These are phyloP conservation scores for Coelinius sp. DNA, from an alignment of 2,888 invertebrate species.

Conservation along the genomic window DNA sequence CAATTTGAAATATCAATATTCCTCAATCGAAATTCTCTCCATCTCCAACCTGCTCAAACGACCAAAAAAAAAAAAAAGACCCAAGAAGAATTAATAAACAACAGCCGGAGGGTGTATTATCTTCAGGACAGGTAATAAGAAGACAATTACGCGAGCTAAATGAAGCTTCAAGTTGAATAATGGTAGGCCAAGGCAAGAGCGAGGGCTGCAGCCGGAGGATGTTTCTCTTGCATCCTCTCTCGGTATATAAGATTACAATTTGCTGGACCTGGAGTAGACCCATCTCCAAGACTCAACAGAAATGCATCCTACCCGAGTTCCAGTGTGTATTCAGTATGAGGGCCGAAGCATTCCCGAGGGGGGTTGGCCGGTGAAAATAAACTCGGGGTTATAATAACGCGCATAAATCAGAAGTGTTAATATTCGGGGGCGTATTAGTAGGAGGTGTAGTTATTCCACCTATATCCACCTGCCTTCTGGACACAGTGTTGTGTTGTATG, in stretches of 20 bases:
- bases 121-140: slow-evolving; percentile 38
- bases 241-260: slow-evolving; percentile 39
- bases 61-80: slow-evolving; percentile 18
- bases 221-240: background rate
- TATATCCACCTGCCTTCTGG: slow-evolving; percentile 47
- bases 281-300: background rate
- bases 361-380: slow-evolving; percentile 58
- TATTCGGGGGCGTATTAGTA: slow-evolving; percentile 68
- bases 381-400: slow-evolving; percentile 68
- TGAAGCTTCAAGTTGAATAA: slow-evolving; percentile 37
- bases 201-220: slow-evolving; percentile 33
- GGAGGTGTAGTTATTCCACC: slow-evolving; percentile 58
- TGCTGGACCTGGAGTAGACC: slow-evolving; percentile 19
- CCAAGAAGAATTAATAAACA: slow-evolving; percentile 31
- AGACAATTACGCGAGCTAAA: slow-evolving; percentile 41
- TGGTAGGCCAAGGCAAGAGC: slow-evolving; percentile 27
- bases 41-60: background rate
- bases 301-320: background rate
- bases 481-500: slow-evolving; percentile 21
- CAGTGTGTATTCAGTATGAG: slow-evolving; percentile 1
- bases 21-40: background rate
- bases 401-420: slow-evolving; percentile 70
- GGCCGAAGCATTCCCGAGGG: slow-evolving; percentile 9
- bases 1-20: background rate
- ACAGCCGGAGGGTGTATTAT: slow-evolving; percentile 26